phyloP scores from a whole-genome alignment of 1,140 invertebrate genomes.

The Brachionus rubens region DNA sequence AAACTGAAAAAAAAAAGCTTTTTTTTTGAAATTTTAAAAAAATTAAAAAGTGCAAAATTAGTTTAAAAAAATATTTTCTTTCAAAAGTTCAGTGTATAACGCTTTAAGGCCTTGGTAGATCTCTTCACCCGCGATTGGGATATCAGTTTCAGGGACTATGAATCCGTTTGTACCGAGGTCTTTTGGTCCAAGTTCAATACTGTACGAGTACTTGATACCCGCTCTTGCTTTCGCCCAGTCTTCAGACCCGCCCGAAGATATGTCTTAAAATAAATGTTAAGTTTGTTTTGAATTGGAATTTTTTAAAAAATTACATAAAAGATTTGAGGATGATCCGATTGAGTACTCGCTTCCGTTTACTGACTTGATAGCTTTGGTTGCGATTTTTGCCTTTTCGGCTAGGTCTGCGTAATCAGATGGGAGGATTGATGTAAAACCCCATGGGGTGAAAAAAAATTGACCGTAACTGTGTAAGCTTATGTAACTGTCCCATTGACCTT shows the following conservation, averaged over 20 bases:
- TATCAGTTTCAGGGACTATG: slow-evolving; percentile 27
- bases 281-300: not conserved
- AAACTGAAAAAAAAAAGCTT: not conserved
- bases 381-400: not conserved
- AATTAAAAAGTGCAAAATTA: not conserved
- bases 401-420: slow-evolving; percentile 45
- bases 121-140: slow-evolving; percentile 35
- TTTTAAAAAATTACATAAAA: slow-evolving; percentile 7
- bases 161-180: slow-evolving; percentile 30
- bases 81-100: slow-evolving; percentile 24
- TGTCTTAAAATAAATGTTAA: not conserved
- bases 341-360: slow-evolving; percentile 23
- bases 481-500: slow-evolving; percentile 22
- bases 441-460: slow-evolving; percentile 46
- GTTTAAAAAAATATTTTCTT: not conserved
- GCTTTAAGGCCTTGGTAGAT: slow-evolving; percentile 28
- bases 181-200: slow-evolving; percentile 48
- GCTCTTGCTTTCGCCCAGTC: slow-evolving; percentile 50
- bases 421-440: slow-evolving; percentile 35
- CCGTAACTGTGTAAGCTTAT: slow-evolving; percentile 43
- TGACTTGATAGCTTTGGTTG: not conserved
- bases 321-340: slow-evolving; percentile 9
- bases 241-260: slow-evolving; percentile 48
- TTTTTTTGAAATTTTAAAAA: slow-evolving; percentile 26
- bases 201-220: slow-evolving; percentile 49